phyloP scores from a whole-genome alignment of 2,113 vertebrate species.

The Chlorodrepanis virens region DNA sequence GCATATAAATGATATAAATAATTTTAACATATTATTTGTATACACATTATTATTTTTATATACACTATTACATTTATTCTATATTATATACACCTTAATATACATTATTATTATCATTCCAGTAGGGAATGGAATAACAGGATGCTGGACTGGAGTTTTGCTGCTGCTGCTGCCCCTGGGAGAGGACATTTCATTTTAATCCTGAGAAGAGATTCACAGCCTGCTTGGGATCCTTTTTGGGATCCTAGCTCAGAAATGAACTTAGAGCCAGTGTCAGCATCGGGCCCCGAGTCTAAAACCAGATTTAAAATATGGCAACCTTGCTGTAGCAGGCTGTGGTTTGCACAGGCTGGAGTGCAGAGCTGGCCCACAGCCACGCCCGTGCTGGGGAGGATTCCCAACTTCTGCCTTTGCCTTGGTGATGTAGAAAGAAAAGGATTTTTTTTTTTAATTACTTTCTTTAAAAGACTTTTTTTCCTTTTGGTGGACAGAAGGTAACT shows the following conservation, averaged over 20 bases:
- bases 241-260: not conserved
- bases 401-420: conserved; percentile 8
- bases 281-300: not conserved
- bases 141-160: rapidly evolving
- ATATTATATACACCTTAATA: not conserved
- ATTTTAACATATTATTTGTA: too few relatives aligned
- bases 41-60: too few relatives aligned
- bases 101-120: not conserved
- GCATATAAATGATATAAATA: too few relatives aligned
- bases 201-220: not conserved
- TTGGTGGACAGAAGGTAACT: not conserved
- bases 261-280: not conserved
- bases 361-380: not conserved
- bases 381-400: not conserved
- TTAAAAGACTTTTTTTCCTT: rapidly evolving
- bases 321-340: not conserved
- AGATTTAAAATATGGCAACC: not conserved
- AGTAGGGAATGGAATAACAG: rapidly evolving
- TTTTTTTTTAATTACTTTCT: not conserved
- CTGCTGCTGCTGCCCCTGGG: not conserved
- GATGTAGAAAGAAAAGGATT: not conserved
- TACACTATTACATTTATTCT: not conserved
- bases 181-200: not conserved
- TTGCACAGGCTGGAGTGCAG: not conserved
- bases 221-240: not conserved